phyloP scores from a whole-genome alignment of 2,797 vertebrate species.

The Sternarchorhynchus goeldii region DNA sequence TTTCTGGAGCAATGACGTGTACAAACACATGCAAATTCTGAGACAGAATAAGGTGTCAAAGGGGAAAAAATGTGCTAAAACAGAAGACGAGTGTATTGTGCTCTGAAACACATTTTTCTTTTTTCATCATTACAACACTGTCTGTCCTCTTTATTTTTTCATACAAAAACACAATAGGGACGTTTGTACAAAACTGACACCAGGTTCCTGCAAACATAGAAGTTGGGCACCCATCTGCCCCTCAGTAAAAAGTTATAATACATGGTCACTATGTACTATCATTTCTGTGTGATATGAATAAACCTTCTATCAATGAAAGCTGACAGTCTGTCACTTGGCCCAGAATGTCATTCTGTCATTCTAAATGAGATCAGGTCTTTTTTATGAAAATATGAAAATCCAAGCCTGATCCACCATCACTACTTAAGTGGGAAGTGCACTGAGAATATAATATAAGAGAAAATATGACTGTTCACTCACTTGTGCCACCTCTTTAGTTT shows the following conservation, averaged over 20 bases:
- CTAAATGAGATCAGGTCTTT: conserved; percentile 11
- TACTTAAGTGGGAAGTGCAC: conserved; percentile 1
- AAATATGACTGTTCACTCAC: not conserved
- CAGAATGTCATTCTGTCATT: not conserved
- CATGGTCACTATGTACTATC: too few relatives aligned
- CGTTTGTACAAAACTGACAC: conserved; percentile 17
- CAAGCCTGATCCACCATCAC: not conserved
- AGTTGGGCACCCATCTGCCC: too few relatives aligned
- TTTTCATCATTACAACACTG: not conserved
- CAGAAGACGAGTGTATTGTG: not conserved
- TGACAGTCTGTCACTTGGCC: conserved; percentile 3
- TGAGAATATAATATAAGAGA: not conserved
- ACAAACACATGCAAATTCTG: conserved; percentile 13
- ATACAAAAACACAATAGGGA: conserved; percentile 2
- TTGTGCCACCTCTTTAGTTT: not conserved
- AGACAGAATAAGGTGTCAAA: conserved; percentile 5
- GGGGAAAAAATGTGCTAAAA: not conserved
- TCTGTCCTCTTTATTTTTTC: not conserved
- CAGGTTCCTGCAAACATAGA: not conserved
- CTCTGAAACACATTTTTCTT: not conserved
- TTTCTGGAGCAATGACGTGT: not conserved
- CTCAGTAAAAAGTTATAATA: too few relatives aligned
- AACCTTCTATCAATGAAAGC: not conserved
- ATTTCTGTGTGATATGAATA: not conserved
- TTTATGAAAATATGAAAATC: conserved; percentile 10